Evolutionary conservation across 2,113 vertebrate species (phyloP), one percentile per base, ranked within the genome.

Genomic region (Cyprinodon brontotheroides): DNA sequence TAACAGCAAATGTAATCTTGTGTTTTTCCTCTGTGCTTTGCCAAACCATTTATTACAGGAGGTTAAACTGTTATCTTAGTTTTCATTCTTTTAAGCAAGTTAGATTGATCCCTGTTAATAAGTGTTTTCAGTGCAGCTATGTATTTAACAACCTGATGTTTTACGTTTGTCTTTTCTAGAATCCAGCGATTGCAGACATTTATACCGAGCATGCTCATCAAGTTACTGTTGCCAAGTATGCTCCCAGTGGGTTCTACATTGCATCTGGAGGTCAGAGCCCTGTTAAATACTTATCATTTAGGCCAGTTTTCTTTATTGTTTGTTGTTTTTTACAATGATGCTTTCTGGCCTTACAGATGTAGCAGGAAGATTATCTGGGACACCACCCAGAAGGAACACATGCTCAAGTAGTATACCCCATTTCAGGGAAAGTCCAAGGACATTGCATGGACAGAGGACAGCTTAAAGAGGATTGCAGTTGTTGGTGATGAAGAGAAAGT

Each of bases 401-500:
- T 99, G 61, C 88, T 99, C 60, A 99, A 99, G 92, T 97, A 99
- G 85, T 99, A 99, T 85, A 95, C 95, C 91, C 97, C 0, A 94
- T 99, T 68, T 94, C 95, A 8, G 97, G 98, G 69, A 96, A 89
- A 88, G 92, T 99, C 85, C 85, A 98, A 97, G 91, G 98, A 99
- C 89, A 96, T 99, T 41, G 95, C 96, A 4, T 99, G 98, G 98
- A 98, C 98, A 0, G 96, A 96, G 89, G 98, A 99, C 75, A 99
- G 95, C 92, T n/a, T n/a, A n/a, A 97, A 98, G 90, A 96, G 97
- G 87, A 91, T 99, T 61, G 97, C 97, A 2, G 95, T 96, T 74
- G 98, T 97, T 73, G 98, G 98, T 20, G 97, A 98, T 47, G 98
- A 98, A 77, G 96, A 97, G 80, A 99, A 99, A 96, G 98, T 99